Base-by-base conservation (phyloP, 92 coral and sea anemone genomes). In the Epizoanthus scotinus region DNA sequence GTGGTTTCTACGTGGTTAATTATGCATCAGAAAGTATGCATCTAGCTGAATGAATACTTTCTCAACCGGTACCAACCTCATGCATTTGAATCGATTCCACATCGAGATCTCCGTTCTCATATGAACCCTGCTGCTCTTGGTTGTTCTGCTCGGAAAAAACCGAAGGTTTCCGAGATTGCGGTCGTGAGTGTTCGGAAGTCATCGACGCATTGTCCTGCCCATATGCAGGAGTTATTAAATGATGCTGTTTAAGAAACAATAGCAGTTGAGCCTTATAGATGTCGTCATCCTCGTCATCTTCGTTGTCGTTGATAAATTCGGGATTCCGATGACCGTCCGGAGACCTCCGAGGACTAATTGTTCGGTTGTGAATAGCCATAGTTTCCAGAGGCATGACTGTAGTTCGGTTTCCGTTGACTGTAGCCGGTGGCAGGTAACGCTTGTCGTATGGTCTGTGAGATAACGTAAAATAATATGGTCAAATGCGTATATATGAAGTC, bases 251-350 rank as follows among this genome's bases (percentile, higher is more conserved):
- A 22, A 94, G 79, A 82, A 94, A 94, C 49, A 94, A 77, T 63
- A 94, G 67, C 53, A 94, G 78, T 69, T 94, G 98, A 55, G 91
- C 83, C 55, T 94, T 94, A 83, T 94, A 94, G 61, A 94, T 92
- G 61, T 94, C 97, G 26, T 94, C 93, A 42, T 90, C 97, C 36
- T 90, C 98, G 34, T 94, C 88, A 50, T 71, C 78, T 34, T 94
- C 90, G 40, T 87, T 87, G 52, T 91, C 89, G 63, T 82, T 86
- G 71, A 91, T 86, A 71, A 91, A 89, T 68, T 89, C 97, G 61
- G 78, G 78, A 27, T 92, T 87, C 12, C 67, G 40, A 18, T 87
- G 81, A 44, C 94, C 91, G 14, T 87, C 86, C 2, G 88, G 86
- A 42, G 77, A 73, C 36, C 80, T 40, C 67, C 74, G 67, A 17